Percentiles rank a stretch among this genome's conserved stretches.
Conservation (phyloP, 2,113 vertebrate genomes). For the Phocoena sinus region DNA sequence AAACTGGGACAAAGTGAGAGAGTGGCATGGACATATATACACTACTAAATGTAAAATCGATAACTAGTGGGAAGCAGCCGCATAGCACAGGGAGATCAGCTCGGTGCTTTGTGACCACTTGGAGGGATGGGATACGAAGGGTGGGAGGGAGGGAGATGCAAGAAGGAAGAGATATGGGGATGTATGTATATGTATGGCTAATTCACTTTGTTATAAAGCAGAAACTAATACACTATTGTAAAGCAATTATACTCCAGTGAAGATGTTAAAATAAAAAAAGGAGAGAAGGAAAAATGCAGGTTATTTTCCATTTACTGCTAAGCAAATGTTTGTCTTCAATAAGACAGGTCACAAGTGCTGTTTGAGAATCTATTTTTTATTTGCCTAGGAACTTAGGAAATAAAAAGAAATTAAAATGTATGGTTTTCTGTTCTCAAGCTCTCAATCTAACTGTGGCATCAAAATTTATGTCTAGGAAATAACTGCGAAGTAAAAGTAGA, state of each 20-base stretch:
- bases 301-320: background rate
- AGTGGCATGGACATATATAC: too few relatives aligned
- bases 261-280: background rate
- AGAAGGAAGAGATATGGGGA: too few relatives aligned
- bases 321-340: conserved; percentile 1
- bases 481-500: background rate
- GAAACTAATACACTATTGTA: too few relatives aligned
- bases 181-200: too few relatives aligned
- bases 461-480: background rate
- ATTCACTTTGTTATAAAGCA: too few relatives aligned
- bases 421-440: background rate
- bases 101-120: fast-evolving
- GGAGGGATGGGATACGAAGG: too few relatives aligned
- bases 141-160: too few relatives aligned
- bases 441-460: background rate
- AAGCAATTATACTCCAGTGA: too few relatives aligned
- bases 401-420: background rate
- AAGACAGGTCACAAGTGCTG: background rate
- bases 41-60: too few relatives aligned
- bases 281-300: background rate
- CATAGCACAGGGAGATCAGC: too few relatives aligned
- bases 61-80: too few relatives aligned
- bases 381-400: background rate
- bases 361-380: conserved; percentile 10
- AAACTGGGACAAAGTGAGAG: too few relatives aligned